Base-by-base conservation (phyloP, 2,888 invertebrate genomes). In the Cyclophora punctaria region DNA sequence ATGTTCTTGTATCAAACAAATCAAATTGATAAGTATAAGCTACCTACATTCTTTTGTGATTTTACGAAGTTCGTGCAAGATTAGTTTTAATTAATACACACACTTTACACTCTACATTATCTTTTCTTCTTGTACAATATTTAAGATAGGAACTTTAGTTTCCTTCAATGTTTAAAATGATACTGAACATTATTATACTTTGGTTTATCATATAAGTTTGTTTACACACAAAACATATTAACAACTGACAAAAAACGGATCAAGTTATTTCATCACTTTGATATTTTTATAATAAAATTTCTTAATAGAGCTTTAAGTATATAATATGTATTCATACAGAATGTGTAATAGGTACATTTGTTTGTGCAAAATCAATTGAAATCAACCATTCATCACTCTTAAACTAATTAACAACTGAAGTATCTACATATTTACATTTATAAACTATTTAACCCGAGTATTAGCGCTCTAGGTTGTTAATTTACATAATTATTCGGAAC, bases 351-450 rank as follows among this genome's bases (percentile, higher is more conserved):
- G 20, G 20, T 20, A 20, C 20, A 49, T 56, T 54, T 50, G 47
- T 79, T 83, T 82, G 82, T 82, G 83, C 82, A 78, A 73, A 67
- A 68, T 68, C 67, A 73, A 68, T 70, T 75, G 67, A 20, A 57
- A 67, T 67, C 67, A 68, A 63, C 66, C 68, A 67, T 75, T 72
- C 65, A 65, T 73, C 64, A 58, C 72, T 63, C 64, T 74, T 72
- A 73, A 63, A 75, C 69, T 78, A 76, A 77, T 80, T 75, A 77
- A 78, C 76, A 76, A 75, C 64, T 73, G 73, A 69, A 71, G 71
- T 74, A 72, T 75, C 71, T 75, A 80, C 73, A 75, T 82, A 83
- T 83, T 78, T 83, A 84, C 83, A 83, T 72, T 67, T 73, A 81
- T 78, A 79, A 81, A 83, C 78, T 80, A 80, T 63, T 70, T 71